Evolutionary conservation across 2,888 invertebrate species (phyloP), one percentile per base, ranked within the genome.

Genomic region (Synergus itoensis): DNA sequence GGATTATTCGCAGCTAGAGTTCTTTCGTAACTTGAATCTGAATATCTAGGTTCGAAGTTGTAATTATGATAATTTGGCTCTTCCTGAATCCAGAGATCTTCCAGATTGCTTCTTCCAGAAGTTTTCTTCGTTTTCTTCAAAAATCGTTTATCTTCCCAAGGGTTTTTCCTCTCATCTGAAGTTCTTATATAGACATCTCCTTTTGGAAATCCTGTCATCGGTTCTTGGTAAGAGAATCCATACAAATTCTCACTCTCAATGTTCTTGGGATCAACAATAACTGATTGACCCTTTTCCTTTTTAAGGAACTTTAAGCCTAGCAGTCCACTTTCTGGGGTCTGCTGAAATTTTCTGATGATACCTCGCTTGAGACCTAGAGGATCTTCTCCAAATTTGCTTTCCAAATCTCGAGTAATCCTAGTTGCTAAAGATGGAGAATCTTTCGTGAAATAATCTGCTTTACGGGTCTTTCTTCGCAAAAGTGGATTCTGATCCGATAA

Each of bases 241-340:
- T 86, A 87, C 65, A 89, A 90, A 57, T 85, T 86, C 12, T 89
- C 88, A 77, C 84, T 88, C 9, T 86, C 85, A 12, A 40, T 60
- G 9, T 40, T 75, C 7, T 79, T 80, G 1, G 67, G 45, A 64
- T 83, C 82, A 21, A 83, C 81, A 41, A 77, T 64, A 7, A 75
- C 67, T 0, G 81, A 12, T 16, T 75, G 77, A 1, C 80, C 45
- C 76, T 73, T 77, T 21, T 41, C 76, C 18, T 18, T 9, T 8
- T 75, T 73, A 43, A 75, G 65, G 8, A 48, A 65, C 8, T 77
- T 45, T n/a, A 16, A 16, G 11, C 14, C 16, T 18, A 8, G 12
- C 12, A 21, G 41, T 18, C 5, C 36, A 1, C 14, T 48, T 45
- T 67, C 43, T 41, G 41, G 12, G n/a, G 5, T 60, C 18, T 60